Evolutionary conservation across 2,888 invertebrate species (phyloP).

Genomic region (Ornithoptera alexandrae): DNA sequence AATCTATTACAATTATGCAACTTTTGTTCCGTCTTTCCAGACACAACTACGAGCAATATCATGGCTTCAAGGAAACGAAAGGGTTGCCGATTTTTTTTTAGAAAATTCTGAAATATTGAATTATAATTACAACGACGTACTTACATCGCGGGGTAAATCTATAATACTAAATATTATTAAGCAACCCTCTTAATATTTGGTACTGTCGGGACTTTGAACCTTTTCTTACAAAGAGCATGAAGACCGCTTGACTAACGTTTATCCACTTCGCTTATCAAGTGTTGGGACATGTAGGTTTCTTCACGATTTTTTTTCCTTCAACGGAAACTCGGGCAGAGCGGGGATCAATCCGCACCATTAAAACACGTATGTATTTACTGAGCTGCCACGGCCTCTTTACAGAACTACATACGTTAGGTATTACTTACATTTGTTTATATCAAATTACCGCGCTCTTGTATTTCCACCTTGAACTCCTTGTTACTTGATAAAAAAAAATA

Average conservation of each 20-base stretch:
- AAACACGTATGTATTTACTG: too few relatives aligned
- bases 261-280: too few relatives aligned
- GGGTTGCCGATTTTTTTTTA: constrained; percentile 67
- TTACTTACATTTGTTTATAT: neutral
- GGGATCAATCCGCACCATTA: too few relatives aligned
- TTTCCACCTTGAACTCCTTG: neutral
- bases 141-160: constrained; percentile 62
- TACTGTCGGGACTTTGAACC: too few relatives aligned
- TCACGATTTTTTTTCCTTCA: too few relatives aligned
- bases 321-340: too few relatives aligned
- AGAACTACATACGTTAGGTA: neutral
- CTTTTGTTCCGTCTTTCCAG: constrained; percentile 39
- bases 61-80: constrained; percentile 69
- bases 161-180: neutral
- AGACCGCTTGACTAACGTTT: too few relatives aligned
- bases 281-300: too few relatives aligned
- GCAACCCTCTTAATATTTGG: too few relatives aligned
- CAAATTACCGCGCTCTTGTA: neutral
- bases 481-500: neutral
- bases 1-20: neutral
- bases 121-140: constrained; percentile 62
- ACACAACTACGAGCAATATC: constrained; percentile 68
- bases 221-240: too few relatives aligned
- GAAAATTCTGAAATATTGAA: constrained; percentile 68
- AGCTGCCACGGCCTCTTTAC: too few relatives aligned